phyloP scores from a whole-genome alignment of 2,888 invertebrate species.

The Melinopterus prodromus region DNA sequence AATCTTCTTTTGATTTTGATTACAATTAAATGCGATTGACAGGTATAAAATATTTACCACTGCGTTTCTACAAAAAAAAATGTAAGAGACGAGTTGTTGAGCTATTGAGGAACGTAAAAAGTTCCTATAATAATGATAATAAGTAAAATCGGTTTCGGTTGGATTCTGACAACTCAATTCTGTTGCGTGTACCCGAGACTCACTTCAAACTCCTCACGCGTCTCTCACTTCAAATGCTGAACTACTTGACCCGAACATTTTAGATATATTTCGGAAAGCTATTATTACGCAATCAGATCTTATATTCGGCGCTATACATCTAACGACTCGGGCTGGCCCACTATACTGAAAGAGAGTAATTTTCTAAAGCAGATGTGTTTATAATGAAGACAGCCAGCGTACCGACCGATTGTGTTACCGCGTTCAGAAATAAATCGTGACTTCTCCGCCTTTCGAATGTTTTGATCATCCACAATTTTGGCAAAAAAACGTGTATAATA shows the following conservation, averaged over 20 bases:
- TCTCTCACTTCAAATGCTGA: neutral
- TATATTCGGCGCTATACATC: neutral
- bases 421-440: neutral
- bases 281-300: neutral
- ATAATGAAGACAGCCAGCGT: neutral
- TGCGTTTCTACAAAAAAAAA: no score
- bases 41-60: no score
- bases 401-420: neutral
- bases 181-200: neutral
- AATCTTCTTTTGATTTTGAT: no score
- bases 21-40: no score
- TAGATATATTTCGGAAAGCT: slow-evolving; percentile 4
- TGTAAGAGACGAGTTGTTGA: no score
- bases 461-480: neutral
- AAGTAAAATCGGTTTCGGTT: neutral
- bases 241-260: neutral
- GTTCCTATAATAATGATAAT: neutral
- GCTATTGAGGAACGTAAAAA: no score
- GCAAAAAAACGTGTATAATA: neutral
- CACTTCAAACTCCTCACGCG: neutral
- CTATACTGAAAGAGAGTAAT: neutral
- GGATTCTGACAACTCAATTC: neutral
- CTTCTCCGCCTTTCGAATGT: neutral
- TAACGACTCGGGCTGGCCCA: neutral
- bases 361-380: neutral